These are phyloP conservation scores for Acanthosepion lycidas DNA, from an alignment of 2,888 invertebrate species.

Conservation along the genomic window DNA sequence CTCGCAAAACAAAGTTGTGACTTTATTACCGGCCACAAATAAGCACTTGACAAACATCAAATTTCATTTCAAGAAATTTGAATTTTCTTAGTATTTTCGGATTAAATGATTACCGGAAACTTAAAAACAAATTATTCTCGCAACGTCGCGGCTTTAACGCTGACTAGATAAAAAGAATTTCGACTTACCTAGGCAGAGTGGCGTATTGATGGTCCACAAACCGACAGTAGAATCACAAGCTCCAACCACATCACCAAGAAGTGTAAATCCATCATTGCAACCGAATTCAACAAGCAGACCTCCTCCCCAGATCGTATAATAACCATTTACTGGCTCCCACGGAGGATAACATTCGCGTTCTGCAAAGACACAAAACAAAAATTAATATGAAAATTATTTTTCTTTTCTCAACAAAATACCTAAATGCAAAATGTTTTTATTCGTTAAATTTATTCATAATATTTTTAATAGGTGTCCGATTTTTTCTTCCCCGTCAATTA, in stretches of 20 bases:
- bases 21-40: no score
- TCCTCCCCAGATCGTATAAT: conserved; percentile 55
- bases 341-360: conserved; percentile 52
- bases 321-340: conserved; percentile 51
- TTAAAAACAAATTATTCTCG: neutral
- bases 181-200: conserved; percentile 55
- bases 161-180: neutral
- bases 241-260: conserved; percentile 54
- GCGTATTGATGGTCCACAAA: conserved; percentile 55
- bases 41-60: no score
- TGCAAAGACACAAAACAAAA: neutral
- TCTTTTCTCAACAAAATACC: no score
- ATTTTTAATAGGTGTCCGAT: no score
- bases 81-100: no score
- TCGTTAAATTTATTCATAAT: no score
- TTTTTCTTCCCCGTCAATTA: no score
- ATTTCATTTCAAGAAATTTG: no score
- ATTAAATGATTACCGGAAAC: no score
- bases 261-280: conserved; percentile 53
- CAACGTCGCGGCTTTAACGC: neutral
- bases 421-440: no score
- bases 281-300: conserved; percentile 55
- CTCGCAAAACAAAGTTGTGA: no score
- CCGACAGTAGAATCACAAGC: conserved; percentile 54
- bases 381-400: neutral